Evolutionary conservation across 2,888 invertebrate genomes (phyloP).

Genomic region (Stenolophus ochropezus): DNA sequence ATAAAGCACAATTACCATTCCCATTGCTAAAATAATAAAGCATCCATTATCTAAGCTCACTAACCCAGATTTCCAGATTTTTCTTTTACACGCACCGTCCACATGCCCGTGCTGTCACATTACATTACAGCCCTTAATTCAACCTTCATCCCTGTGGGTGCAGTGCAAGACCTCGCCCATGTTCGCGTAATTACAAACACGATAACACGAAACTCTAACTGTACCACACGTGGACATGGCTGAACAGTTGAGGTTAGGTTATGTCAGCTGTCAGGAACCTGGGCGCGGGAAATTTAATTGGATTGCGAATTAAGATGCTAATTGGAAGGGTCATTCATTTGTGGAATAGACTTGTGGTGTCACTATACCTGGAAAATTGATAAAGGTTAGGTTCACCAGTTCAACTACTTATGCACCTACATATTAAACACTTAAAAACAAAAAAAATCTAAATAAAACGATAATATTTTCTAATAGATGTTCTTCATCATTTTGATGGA

Average conservation of each 20-base stretch:
- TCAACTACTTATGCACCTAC: no score
- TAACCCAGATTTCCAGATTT: background rate
- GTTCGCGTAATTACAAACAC: background rate
- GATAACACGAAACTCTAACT: background rate
- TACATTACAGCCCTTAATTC: background rate
- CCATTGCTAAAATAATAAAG: background rate
- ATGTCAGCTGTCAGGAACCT: background rate
- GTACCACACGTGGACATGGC: background rate
- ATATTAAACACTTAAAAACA: no score
- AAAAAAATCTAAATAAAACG: no score
- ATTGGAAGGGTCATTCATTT: background rate
- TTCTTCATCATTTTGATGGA: no score
- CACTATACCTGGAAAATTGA: background rate
- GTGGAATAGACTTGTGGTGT: background rate
- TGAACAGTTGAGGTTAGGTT: background rate
- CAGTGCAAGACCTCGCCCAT: background rate
- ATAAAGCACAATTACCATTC: background rate
- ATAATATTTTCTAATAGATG: no score
- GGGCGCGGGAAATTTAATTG: background rate
- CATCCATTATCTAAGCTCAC: background rate
- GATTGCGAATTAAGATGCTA: background rate
- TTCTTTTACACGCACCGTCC: background rate
- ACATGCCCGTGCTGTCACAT: no score
- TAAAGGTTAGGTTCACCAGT: no score
- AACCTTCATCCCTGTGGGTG: background rate